phyloP scores from a whole-genome alignment of 2,888 invertebrate genomes.

The Gymnocheta viridis region DNA sequence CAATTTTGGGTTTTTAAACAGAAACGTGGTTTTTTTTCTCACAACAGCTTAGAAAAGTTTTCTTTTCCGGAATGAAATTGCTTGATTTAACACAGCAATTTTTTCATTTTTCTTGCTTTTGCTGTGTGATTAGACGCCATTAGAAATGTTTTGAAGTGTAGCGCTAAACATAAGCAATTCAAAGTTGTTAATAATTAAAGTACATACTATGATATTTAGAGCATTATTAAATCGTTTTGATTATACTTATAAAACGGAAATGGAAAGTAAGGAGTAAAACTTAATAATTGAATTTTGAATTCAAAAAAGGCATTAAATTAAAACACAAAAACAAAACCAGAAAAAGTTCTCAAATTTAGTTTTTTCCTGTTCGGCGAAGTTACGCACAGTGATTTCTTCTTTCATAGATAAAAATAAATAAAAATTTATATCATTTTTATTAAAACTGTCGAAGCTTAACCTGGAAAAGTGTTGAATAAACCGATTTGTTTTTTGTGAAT shows the following conservation, averaged over 20 bases:
- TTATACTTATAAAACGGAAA: slow-evolving; percentile 1
- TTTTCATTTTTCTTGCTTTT: neutral
- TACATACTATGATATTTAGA: slow-evolving; percentile 11
- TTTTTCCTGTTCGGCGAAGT: too few species aligned
- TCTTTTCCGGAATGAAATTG: slow-evolving; percentile 33
- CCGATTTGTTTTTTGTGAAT: too few species aligned
- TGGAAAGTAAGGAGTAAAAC: neutral
- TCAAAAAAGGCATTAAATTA: neutral
- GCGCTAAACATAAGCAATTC: neutral
- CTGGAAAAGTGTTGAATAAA: too few species aligned
- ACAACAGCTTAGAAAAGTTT: slow-evolving; percentile 38
- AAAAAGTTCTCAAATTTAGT: too few species aligned
- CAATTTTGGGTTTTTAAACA: slow-evolving; percentile 28
- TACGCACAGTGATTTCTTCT: too few species aligned
- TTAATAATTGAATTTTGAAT: neutral
- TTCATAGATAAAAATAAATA: too few species aligned
- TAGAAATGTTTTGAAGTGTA: slow-evolving; percentile 33
- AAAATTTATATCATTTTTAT: too few species aligned
- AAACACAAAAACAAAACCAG: too few species aligned
- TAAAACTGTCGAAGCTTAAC: too few species aligned
- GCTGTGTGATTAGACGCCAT: slow-evolving; percentile 9
- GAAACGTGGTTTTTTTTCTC: neutral
- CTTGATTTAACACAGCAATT: slow-evolving; percentile 29
- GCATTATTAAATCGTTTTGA: slow-evolving; percentile 21
- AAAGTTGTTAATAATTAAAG: slow-evolving; percentile 14